Base-by-base conservation (phyloP, 1,140 invertebrate genomes). In the Solenopsis fugax region DNA sequence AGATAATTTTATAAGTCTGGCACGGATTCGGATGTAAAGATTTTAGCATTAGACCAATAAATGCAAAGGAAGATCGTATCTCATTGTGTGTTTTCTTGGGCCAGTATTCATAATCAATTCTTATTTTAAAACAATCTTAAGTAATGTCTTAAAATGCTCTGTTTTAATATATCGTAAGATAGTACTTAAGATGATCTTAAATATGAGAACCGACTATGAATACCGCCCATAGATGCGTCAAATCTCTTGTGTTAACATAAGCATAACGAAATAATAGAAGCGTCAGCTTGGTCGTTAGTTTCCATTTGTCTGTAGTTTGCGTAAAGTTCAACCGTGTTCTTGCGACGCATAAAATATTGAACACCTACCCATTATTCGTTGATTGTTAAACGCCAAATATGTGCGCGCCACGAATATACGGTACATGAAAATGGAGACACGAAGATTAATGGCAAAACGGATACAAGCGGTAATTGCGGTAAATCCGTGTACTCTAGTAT, bases 1-100 rank as follows among this genome's bases (percentile, higher is more conserved):
- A 82, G 52, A 48, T 58, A 18, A 84, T 75, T 84, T 84, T 73
- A 75, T 84, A 84, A 84, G 29, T 84, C 24, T 9, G 41, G 21
- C 10, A n/a, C 4, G 24, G 21, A 48, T 73, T 62, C 54, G 54
- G 41, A 82, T 82, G 29, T 75, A 75, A 84, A 84, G 24, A 71
- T 37, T 62, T 60, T 41, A 80, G 29, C 9, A 16, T 12, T 75
- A 84, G 7, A 7, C 7, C 24, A 84, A 84, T 84, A 84, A 84
- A 84, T 37, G 24, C 69, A 10, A 60, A 62, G 21, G 13, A 60
- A 84, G 13, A 73, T 34, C 24, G 16, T 56, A 56, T 48, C n/a
- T 1, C 1, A 12, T 73, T 75, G n/a, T 58, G 73, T 75, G n/a
- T 58, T 82, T 82, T 82, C 18, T 48, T 34, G n/a, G 9, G 10